phyloP scores from a whole-genome alignment of 2,888 invertebrate genomes.

The Tridacna crocea region DNA sequence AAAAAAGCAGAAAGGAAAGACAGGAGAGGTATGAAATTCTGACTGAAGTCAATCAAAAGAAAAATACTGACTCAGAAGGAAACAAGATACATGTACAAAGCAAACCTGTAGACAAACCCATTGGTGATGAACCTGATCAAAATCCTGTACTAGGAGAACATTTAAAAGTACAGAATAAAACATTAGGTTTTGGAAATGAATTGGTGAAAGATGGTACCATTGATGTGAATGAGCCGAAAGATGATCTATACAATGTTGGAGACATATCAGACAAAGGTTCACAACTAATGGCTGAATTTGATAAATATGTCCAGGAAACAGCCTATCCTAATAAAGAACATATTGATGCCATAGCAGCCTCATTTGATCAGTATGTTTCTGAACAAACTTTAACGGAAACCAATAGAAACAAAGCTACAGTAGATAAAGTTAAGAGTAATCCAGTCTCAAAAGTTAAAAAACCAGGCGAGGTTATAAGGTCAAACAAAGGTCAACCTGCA shows the following conservation, averaged over 20 bases:
- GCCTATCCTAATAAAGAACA: conserved; percentile 14
- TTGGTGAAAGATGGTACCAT: not conserved
- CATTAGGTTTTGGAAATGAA: not conserved
- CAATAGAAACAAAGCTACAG: not conserved
- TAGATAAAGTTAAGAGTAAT: not conserved
- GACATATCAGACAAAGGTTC: conserved; percentile 10
- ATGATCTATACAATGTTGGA: not conserved
- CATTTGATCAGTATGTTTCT: conserved; percentile 16
- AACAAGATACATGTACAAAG: not conserved
- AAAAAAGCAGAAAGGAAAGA: conserved; percentile 14
- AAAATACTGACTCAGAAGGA: not conserved
- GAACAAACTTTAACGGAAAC: not conserved
- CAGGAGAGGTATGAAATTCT: not conserved
- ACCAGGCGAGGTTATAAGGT: not conserved
- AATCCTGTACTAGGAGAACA: not conserved
- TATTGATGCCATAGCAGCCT: conserved; percentile 21
- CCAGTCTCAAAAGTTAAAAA: not conserved
- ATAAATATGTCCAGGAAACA: conserved; percentile 16
- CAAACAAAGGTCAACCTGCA: not conserved
- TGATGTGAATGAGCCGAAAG: not conserved
- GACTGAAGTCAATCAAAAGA: not conserved
- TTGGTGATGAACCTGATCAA: not conserved
- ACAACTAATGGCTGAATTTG: conserved; percentile 12
- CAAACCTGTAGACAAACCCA: not conserved
- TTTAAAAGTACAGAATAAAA: too few relatives aligned